Percentiles rank a stretch among this genome's conserved stretches.
Conservation (phyloP, 2,888 invertebrate genomes). For the Opisthograptis luteolata region DNA sequence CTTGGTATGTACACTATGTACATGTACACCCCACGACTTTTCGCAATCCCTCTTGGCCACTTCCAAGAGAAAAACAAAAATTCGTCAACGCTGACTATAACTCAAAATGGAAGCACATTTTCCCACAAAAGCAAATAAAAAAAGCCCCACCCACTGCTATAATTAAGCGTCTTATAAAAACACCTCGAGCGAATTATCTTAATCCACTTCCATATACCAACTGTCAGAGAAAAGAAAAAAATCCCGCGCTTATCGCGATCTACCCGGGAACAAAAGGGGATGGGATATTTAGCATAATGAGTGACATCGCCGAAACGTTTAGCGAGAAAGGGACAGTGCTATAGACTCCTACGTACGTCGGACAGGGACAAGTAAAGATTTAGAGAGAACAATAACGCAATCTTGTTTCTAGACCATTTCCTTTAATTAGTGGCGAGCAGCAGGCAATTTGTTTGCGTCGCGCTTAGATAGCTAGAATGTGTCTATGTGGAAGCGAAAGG, state of each 20-base stretch:
- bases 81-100: conserved; percentile 20
- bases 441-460: conserved; percentile 71
- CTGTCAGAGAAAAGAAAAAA: conserved; percentile 74
- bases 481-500: conserved; percentile 49
- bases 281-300: conserved; percentile 83
- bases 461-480: conserved; percentile 65
- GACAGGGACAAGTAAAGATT: conserved; percentile 54
- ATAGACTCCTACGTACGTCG: conserved; percentile 21
- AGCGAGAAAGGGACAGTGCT: conserved; percentile 56
- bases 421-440: conserved; percentile 83
- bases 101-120: conserved; percentile 33
- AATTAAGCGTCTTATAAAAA: conserved; percentile 69
- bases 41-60: neutral
- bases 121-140: conserved; percentile 27
- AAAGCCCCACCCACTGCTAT: conserved; percentile 48
- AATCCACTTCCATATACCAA: conserved; percentile 82
- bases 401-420: conserved; percentile 85
- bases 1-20: no score
- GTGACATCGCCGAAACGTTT: conserved; percentile 80
- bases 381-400: conserved; percentile 82
- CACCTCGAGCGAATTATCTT: conserved; percentile 73
- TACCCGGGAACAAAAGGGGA: conserved; percentile 72
- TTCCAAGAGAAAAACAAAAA: conserved; percentile 8
- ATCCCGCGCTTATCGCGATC: conserved; percentile 64
- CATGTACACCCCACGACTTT: no score